Evolutionary conservation across 2,113 vertebrate genomes (phyloP).

Genomic region (Gymnorhina tibicen): DNA sequence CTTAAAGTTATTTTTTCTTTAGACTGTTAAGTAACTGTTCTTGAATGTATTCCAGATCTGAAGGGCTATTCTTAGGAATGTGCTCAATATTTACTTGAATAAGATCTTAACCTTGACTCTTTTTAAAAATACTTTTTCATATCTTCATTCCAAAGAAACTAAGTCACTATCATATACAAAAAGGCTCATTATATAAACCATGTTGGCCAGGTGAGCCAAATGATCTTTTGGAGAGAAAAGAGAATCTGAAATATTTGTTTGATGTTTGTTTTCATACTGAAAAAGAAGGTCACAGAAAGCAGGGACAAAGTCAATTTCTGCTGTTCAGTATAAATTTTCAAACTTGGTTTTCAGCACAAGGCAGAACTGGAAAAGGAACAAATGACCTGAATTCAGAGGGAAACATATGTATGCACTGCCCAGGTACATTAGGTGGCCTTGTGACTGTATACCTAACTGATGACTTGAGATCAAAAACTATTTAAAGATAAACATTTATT

Average conservation of each 20-base stretch:
- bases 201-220: not conserved
- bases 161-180: slow-evolving; percentile 2
- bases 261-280: not conserved
- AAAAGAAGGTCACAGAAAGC: not conserved
- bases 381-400: not conserved
- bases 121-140: slow-evolving; percentile 39
- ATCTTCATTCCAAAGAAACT: slow-evolving; percentile 35
- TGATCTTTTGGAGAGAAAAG: not conserved
- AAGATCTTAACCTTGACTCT: slow-evolving; percentile 18
- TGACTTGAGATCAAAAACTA: not conserved
- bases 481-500: not conserved
- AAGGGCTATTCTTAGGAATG: slow-evolving; percentile 45
- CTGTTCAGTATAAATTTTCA: not conserved
- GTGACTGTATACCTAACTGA: not conserved
- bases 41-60: slow-evolving; percentile 27
- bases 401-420: not conserved
- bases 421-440: not conserved
- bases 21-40: slow-evolving; percentile 50
- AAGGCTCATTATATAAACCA: slow-evolving; percentile 13
- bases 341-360: not conserved
- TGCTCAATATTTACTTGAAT: slow-evolving; percentile 55
- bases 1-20: not conserved
- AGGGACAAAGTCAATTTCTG: not conserved
- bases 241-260: not conserved
- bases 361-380: not conserved